Evolutionary conservation across 1,140 invertebrate genomes (phyloP).

Genomic region (Portunus trituberculatus): DNA sequence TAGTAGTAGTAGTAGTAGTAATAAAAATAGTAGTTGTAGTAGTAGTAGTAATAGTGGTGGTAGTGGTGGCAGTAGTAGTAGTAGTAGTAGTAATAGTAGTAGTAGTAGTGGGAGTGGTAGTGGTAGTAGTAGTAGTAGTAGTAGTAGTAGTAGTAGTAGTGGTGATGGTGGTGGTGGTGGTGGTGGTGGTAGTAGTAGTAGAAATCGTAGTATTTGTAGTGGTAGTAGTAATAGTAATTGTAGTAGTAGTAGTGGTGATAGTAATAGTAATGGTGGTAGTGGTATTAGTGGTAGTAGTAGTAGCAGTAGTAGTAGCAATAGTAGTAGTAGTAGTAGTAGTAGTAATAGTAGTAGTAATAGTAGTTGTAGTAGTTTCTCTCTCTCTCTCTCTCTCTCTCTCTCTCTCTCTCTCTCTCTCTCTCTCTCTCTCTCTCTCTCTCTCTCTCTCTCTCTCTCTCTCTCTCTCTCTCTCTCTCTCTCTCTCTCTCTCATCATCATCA

Average conservation of each 20-base stretch:
- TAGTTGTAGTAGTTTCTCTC: no score
- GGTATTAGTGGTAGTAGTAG: no score
- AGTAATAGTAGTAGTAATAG: no score
- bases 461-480: no score
- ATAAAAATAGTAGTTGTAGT: neutral
- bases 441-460: no score
- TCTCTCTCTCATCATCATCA: no score
- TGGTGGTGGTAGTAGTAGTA: no score
- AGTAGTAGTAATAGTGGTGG: neutral
- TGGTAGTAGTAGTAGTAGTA: slow-evolving; percentile 1
- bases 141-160: slow-evolving; percentile 7
- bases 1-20: neutral
- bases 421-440: no score
- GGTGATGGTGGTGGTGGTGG: neutral
- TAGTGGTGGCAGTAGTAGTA: neutral
- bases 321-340: no score
- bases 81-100: neutral
- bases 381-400: no score
- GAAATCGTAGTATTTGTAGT: neutral
- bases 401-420: no score
- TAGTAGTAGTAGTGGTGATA: neutral
- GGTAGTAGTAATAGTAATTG: neutral
- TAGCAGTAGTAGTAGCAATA: no score
- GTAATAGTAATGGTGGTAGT: neutral
- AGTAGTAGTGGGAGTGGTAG: neutral